phyloP scores from a whole-genome alignment of 2,797 vertebrate species.

The Anguilla pacifica region DNA sequence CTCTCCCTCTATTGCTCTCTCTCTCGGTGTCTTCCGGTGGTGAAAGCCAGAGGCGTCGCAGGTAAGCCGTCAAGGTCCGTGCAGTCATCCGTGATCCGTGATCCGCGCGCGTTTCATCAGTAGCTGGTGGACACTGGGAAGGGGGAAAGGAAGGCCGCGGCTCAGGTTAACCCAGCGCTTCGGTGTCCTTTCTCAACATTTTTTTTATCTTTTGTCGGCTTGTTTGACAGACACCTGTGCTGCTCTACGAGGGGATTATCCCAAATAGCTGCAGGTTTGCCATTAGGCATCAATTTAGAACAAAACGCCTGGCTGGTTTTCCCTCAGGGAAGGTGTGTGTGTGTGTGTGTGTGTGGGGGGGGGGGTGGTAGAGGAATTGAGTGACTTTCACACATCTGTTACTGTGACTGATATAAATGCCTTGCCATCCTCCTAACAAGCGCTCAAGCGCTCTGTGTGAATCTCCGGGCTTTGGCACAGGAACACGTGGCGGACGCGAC shows the following conservation, averaged over 20 bases:
- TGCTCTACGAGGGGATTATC: not conserved
- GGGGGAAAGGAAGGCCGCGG: not conserved
- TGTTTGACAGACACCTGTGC: not conserved
- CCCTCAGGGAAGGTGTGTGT: no score
- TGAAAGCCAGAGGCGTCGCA: not conserved
- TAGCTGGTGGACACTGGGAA: not conserved
- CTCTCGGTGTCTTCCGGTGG: not conserved
- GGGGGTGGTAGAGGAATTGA: not conserved
- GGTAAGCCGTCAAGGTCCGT: not conserved
- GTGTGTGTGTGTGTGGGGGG: not conserved
- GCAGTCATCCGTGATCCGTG: not conserved
- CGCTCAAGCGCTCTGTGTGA: not conserved
- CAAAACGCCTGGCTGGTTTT: constrained; percentile 5
- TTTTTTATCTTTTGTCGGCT: not conserved
- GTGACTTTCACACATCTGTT: not conserved
- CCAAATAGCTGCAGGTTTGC: not conserved
- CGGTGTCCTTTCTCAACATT: not conserved
- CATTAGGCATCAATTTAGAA: not conserved
- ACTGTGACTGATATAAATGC: not conserved
- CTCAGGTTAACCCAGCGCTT: not conserved
- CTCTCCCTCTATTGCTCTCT: not conserved
- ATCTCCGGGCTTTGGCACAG: not conserved
- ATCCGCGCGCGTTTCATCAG: not conserved
- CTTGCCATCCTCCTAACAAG: not conserved
- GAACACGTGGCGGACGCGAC: no score